Conservation (phyloP, 2,113 vertebrate species). For the Sorex fumeus region DNA sequence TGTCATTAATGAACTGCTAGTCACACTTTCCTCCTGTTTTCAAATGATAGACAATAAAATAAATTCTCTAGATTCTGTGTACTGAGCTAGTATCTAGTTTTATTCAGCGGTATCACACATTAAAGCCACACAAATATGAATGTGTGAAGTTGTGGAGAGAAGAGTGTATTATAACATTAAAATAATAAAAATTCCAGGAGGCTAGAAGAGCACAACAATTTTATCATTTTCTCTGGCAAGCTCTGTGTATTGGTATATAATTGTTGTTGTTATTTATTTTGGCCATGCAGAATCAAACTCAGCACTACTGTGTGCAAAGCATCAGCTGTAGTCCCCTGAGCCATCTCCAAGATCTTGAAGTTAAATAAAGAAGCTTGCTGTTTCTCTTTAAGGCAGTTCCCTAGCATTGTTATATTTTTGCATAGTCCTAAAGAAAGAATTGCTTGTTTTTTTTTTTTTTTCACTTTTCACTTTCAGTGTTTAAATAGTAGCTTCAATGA, state of each 20-base stretch:
- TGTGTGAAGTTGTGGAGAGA: background rate
- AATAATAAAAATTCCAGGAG: constrained; percentile 34
- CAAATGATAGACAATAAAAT: constrained; percentile 73
- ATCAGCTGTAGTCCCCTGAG: no score
- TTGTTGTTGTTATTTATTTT: no score
- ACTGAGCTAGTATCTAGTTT: constrained; percentile 60
- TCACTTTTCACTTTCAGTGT: constrained; percentile 60
- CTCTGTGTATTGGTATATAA: background rate
- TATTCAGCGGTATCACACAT: constrained; percentile 41
- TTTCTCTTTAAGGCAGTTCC: background rate
- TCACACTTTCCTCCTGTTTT: constrained; percentile 69
- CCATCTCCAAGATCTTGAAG: no score
- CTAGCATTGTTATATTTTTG: constrained; percentile 20
- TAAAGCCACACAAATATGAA: constrained; percentile 58
- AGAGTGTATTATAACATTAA: constrained; percentile 33
- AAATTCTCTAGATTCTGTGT: constrained; percentile 61
- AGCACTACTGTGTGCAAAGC: no score
- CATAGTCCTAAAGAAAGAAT: constrained; percentile 23
- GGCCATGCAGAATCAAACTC: no score
- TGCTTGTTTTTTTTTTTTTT: constrained; percentile 19
- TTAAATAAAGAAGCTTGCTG: background rate
- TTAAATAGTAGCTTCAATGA: constrained; percentile 42
- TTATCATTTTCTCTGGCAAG: background rate
- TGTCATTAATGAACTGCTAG: constrained; percentile 76
- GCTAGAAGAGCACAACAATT: background rate